Evolutionary conservation across 2,797 vertebrate species (phyloP).

Genomic region (Enteromius thamalakanensis): DNA sequence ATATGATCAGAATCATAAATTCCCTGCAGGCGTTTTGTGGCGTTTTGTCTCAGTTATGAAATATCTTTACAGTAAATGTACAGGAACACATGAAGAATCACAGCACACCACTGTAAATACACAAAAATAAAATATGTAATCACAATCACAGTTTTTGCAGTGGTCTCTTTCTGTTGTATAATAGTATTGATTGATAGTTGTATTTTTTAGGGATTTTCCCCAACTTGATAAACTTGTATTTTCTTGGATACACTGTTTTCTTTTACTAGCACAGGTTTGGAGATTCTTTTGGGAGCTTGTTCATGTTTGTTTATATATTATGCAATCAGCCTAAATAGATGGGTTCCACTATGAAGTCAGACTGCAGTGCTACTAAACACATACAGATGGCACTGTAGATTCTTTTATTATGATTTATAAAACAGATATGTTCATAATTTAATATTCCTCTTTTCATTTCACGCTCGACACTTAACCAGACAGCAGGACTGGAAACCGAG

Average conservation of each 20-base stretch:
- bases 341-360: conserved; percentile 30
- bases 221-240: no score
- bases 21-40: neutral
- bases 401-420: neutral
- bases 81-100: conserved; percentile 62
- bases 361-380: conserved; percentile 25
- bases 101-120: conserved; percentile 70
- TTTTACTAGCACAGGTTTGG: no score
- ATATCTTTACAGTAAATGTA: conserved; percentile 21
- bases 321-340: no score
- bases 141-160: conserved; percentile 76
- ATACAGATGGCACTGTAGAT: conserved; percentile 61
- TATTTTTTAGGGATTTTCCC: no score
- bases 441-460: neutral
- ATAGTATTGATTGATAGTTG: no score
- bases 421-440: neutral
- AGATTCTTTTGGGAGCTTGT: no score
- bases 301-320: no score
- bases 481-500: no score
- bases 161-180: conserved; percentile 79
- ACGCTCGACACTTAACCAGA: neutral
- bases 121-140: conserved; percentile 69
- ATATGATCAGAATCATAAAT: neutral
- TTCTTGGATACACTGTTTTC: no score
- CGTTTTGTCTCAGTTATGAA: neutral